Evolutionary conservation across 1,140 invertebrate species (phyloP), one percentile per base, ranked within the genome.

Genomic region (Drosophila parabipectinata): DNA sequence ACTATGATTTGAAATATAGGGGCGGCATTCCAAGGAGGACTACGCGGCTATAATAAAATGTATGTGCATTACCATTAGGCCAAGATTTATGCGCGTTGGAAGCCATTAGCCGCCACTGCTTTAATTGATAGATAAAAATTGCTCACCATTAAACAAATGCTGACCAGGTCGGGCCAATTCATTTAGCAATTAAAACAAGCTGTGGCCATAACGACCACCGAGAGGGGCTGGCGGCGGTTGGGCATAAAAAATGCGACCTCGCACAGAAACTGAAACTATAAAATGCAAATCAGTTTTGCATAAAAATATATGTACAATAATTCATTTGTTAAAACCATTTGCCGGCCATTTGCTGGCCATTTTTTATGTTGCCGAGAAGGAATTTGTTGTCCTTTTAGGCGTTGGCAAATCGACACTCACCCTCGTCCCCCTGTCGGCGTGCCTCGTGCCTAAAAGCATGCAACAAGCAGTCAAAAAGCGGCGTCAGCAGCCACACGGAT

Each of bases 311-410:
- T 81, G 81, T 44, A 18, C 41, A 44, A 44, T 84, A 84, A 87
- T 84, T 77, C 73, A 84, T 84, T 84, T 84, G 81, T 77, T 87
- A 63, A 81, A 84, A 77, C 82, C 81, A 87, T 84, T 84, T 87
- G 77, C 81, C 82, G 82, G 68, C 77, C 78, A 84, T 81, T 84
- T 84, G 77, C 60, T 77, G 64, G 60, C 60, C 45, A 60, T 81
- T 73, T 61, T 80, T 58, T 61, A 10, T 44, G 72, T 48, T 57
- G 72, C 48, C 68, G 59, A 72, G 62, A 72, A 80, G 82, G 81
- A 81, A 84, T 87, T 79, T 89, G 84, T 83, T 89, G 79, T 83
- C 83, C 88, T 90, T 90, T 90, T 90, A 89, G 83, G 87, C 80
- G 87, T 83, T 90, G 87, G 90, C 87, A 90, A 90, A 90, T 90